These are phyloP conservation scores for Rhopalosiphum nymphaeae DNA, from an alignment of 2,888 invertebrate species.

Conservation along the genomic window DNA sequence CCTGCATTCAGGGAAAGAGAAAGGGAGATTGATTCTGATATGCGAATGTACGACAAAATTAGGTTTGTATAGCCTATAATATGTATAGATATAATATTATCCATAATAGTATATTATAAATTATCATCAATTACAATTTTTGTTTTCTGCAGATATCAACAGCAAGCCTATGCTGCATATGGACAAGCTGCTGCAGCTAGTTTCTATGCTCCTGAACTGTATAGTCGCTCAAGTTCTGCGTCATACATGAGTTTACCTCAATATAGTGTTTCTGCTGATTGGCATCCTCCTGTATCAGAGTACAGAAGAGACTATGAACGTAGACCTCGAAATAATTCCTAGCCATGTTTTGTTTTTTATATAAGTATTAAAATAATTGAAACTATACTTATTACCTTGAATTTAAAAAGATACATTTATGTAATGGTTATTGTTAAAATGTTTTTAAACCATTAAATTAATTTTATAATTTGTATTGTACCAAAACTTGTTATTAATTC, in stretches of 20 bases:
- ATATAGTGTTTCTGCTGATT: conserved; percentile 54
- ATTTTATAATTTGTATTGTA: conserved; percentile 51
- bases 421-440: conserved; percentile 32
- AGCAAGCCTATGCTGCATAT: conserved; percentile 62
- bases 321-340: conserved; percentile 72
- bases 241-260: conserved; percentile 44
- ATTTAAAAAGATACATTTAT: conserved; percentile 24
- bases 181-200: conserved; percentile 56
- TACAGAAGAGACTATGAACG: conserved; percentile 77
- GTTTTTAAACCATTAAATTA: conserved; percentile 43
- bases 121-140: neutral
- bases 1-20: conserved; percentile 55
- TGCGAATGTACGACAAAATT: conserved; percentile 63
- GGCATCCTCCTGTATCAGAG: conserved; percentile 69
- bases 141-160: conserved; percentile 44
- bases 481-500: conserved; percentile 53
- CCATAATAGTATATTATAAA: neutral
- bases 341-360: conserved; percentile 63
- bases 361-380: conserved; percentile 20
- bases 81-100: neutral
- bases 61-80: conserved; percentile 32
- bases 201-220: conserved; percentile 55
- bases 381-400: conserved; percentile 1
- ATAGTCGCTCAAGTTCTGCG: conserved; percentile 45
- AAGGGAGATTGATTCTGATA: conserved; percentile 60